A percentile compares a stretch with the other conserved stretches of the same genome.
These are phyloP conservation scores for Nemopilema nomurai DNA, from an alignment of 30 jellyfish, hydroid and myxozoan genomes.

Conservation along the genomic window DNA sequence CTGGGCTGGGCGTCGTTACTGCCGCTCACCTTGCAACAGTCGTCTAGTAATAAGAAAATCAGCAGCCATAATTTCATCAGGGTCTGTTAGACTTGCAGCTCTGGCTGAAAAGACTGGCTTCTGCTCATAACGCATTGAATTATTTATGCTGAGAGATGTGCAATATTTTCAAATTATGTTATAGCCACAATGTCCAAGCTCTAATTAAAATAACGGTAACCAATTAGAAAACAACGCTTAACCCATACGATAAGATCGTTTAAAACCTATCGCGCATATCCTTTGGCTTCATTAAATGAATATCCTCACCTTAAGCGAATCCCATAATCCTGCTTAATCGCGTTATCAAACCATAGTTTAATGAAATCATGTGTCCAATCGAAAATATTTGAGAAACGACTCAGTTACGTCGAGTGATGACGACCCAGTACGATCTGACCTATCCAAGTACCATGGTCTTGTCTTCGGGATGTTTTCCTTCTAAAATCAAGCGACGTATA, in stretches of 20 bases:
- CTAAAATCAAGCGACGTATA: no score
- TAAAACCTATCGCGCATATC: conserved; percentile 30
- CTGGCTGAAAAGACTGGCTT: conserved; percentile 13
- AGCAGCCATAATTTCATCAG: background rate
- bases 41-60: background rate
- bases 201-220: conserved; percentile 45
- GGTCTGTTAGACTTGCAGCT: background rate
- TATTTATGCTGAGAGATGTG: conserved; percentile 39
- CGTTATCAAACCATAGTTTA: conserved; percentile 22
- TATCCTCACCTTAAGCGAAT: conserved; percentile 30
- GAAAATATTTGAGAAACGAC: background rate
- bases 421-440: background rate
- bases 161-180: conserved; percentile 18
- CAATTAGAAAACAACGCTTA: conserved; percentile 42
- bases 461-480: no score
- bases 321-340: conserved; percentile 26
- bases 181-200: conserved; percentile 44
- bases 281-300: conserved; percentile 18
- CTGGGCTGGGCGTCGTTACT: background rate
- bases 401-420: background rate
- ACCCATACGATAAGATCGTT: conserved; percentile 29
- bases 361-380: background rate
- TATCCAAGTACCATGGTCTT: background rate
- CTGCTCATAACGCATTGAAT: background rate
- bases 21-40: background rate